These are phyloP conservation scores for Xiphorhynchus elegans DNA, from an alignment of 2,113 vertebrate species.

Conservation along the genomic window DNA sequence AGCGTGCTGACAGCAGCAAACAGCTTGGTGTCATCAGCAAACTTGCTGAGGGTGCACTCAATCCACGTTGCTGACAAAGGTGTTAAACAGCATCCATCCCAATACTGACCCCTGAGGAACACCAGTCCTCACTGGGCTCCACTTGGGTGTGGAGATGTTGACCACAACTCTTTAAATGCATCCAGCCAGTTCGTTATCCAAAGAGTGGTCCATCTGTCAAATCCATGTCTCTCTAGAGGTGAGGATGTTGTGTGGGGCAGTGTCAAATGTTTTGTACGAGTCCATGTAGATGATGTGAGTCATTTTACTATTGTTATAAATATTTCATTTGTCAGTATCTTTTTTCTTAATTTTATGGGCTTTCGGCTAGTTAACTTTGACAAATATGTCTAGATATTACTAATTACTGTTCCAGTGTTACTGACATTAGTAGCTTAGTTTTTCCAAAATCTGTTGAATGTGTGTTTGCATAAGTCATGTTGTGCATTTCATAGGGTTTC, in stretches of 20 bases:
- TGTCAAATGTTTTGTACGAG: neutral
- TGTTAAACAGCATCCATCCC: neutral
- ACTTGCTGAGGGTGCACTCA: rapidly evolving
- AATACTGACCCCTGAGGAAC: rapidly evolving
- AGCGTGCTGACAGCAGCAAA: neutral
- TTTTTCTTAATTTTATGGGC: neutral
- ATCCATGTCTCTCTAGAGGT: neutral
- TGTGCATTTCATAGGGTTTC: neutral
- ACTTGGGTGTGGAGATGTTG: rapidly evolving
- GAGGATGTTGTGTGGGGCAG: neutral
- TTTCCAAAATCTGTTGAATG: neutral
- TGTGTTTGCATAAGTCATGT: neutral
- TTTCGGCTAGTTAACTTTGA: neutral
- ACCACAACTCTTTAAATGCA: neutral
- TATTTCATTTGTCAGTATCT: neutral
- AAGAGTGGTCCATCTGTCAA: neutral
- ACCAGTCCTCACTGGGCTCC: neutral
- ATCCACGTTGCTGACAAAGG: neutral
- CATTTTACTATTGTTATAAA: neutral
- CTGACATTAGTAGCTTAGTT: neutral
- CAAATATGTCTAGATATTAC: neutral
- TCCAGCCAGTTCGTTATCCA: neutral
- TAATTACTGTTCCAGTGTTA: neutral
- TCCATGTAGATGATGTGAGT: neutral
- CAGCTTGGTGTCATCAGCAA: rapidly evolving